A percentile compares a stretch with the other conserved stretches of the same genome.
These are phyloP conservation scores for Cephus cinctus DNA, from an alignment of 1,140 invertebrate genomes.

Conservation along the genomic window DNA sequence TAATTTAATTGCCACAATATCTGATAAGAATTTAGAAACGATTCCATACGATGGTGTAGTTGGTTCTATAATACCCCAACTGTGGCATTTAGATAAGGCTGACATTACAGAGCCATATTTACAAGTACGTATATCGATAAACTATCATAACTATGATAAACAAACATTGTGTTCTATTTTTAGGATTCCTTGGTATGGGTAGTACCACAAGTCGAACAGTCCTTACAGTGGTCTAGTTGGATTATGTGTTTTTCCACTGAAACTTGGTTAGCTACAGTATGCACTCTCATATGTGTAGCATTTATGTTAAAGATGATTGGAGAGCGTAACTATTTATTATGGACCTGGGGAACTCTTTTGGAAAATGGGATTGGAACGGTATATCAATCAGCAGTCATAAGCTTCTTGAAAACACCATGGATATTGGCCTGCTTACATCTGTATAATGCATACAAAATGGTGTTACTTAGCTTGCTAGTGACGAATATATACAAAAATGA, in stretches of 20 bases:
- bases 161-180: too few relatives aligned
- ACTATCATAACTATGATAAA: neutral
- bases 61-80: neutral
- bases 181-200: conserved; percentile 2
- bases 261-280: neutral
- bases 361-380: neutral
- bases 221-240: neutral
- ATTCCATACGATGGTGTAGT: neutral
- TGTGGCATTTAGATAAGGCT: neutral
- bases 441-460: neutral
- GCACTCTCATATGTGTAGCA: neutral
- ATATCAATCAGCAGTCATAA: too few relatives aligned
- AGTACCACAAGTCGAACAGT: too few relatives aligned
- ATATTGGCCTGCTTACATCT: neutral
- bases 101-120: neutral
- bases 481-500: neutral
- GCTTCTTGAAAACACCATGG: too few relatives aligned
- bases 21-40: neutral
- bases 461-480: neutral
- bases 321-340: neutral
- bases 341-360: neutral
- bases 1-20: neutral
- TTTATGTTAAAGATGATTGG: neutral
- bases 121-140: neutral
- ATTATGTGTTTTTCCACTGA: neutral